Evolutionary conservation across 2,113 vertebrate species (phyloP), one percentile per base, ranked within the genome.

Genomic region (Herpetotheres cachinnans): DNA sequence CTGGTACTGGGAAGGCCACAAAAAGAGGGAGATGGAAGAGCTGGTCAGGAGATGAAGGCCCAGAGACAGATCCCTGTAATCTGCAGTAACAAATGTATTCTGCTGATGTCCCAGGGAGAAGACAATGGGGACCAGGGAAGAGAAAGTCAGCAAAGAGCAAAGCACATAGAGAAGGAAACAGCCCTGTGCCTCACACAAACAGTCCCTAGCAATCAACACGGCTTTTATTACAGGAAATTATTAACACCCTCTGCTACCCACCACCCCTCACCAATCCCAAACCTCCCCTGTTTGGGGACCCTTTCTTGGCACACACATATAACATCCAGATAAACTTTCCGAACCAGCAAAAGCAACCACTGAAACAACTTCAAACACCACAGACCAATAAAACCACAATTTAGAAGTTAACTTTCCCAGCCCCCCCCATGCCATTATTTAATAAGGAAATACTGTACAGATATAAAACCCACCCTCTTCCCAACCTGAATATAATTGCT

Each of bases 331-430:
- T 97, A 97, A 98, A 97, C 96, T 98, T 98, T 97, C 97, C 4
- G 4, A 97, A 98, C 97, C 97, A 96, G 97, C 96, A 98, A 98
- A 97, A 98, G 97, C 97, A 97, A 97, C 89, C 96, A 98, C 97
- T 98, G 96, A 97, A 97, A 98, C 97, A 97, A 98, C 95, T 98
- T 97, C 97, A 97, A 98, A 98, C 97, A 98, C 96, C 96, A 98
- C 96, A 96, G 97, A 98, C 94, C 96, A 97, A 97, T 94, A 97
- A 97, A 98, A 97, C 95, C 97, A 98, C 97, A 96, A 97, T 96
- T 96, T 94, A 96, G 94, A 97, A 97, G 86, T 97, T 96, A 97
- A 96, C 80, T 97, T 96, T 95, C 96, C 96, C 95, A 89, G 61
- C 69, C 92, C 95, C 61, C 95, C 95, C 96, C 97, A 98, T 98